These are phyloP conservation scores for Muscicapa striata DNA, from an alignment of 2,797 vertebrate species.

Conservation along the genomic window DNA sequence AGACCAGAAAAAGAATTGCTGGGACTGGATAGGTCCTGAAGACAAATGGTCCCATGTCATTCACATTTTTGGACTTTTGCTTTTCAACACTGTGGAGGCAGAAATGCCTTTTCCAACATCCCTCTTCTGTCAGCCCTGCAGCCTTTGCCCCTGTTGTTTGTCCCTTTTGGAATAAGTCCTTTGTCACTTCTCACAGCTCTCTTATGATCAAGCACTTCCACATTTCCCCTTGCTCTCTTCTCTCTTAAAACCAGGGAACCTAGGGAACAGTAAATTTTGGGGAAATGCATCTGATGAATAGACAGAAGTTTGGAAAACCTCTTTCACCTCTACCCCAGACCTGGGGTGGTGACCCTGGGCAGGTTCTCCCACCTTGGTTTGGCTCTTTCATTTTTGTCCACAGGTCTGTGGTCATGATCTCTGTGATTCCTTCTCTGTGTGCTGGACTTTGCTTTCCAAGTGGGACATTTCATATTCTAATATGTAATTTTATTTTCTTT, in stretches of 20 bases:
- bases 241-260: neutral
- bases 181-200: neutral
- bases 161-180: neutral
- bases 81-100: neutral
- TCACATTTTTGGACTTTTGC: neutral
- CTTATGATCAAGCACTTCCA: neutral
- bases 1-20: neutral
- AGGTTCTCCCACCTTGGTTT: neutral
- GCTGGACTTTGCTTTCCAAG: neutral
- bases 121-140: neutral
- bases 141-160: neutral
- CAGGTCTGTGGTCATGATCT: accelerated
- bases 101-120: neutral
- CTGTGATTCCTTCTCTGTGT: neutral
- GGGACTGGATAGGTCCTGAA: neutral
- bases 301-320: neutral
- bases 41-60: neutral
- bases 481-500: neutral
- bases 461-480: neutral
- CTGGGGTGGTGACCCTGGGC: neutral
- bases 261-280: neutral
- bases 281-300: neutral
- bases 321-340: neutral
- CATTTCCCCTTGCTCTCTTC: neutral
- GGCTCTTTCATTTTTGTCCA: neutral